A percentile compares a stretch with the other conserved stretches of the same genome.
Evolutionary conservation across 2,888 invertebrate species (phyloP).

Genomic region (Aethes cnicana): DNA sequence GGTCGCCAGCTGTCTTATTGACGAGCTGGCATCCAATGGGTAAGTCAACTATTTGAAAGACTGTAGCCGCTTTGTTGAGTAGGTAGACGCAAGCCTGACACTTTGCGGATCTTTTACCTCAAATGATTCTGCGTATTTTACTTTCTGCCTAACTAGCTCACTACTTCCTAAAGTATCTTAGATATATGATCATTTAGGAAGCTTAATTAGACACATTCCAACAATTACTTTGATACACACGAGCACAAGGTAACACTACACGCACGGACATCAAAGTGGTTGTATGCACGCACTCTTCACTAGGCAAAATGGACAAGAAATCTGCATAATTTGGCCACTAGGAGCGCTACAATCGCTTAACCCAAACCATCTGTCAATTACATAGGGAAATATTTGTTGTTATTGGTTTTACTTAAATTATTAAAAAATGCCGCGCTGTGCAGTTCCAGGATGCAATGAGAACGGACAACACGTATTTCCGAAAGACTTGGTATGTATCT

Average conservation of each 20-base stretch:
- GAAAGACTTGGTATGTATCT: no score
- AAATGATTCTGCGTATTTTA: conserved; percentile 31
- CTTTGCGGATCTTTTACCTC: conserved; percentile 21
- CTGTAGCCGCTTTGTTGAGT: conserved; percentile 66
- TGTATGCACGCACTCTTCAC: conserved; percentile 47
- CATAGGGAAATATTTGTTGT: no score
- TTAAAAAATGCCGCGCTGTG: no score
- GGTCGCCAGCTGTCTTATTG: conserved; percentile 90
- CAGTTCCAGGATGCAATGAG: no score
- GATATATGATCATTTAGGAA: background rate
- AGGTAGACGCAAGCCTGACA: conserved; percentile 53
- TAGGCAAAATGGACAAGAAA: conserved; percentile 17
- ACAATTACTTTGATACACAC: conserved; percentile 41
- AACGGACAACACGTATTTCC: no score
- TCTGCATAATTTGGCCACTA: no score
- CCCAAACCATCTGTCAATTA: no score
- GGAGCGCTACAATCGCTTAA: no score
- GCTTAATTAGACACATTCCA: conserved; percentile 14
- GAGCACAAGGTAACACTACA: conserved; percentile 16
- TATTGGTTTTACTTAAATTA: no score
- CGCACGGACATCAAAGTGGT: conserved; percentile 42
- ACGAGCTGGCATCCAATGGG: conserved; percentile 91
- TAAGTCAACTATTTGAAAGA: conserved; percentile 81
- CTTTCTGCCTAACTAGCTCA: conserved; percentile 38
- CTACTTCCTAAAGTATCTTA: conserved; percentile 16